Evolutionary conservation across 2,113 vertebrate species (phyloP).

Genomic region (Alouatta palliata): DNA sequence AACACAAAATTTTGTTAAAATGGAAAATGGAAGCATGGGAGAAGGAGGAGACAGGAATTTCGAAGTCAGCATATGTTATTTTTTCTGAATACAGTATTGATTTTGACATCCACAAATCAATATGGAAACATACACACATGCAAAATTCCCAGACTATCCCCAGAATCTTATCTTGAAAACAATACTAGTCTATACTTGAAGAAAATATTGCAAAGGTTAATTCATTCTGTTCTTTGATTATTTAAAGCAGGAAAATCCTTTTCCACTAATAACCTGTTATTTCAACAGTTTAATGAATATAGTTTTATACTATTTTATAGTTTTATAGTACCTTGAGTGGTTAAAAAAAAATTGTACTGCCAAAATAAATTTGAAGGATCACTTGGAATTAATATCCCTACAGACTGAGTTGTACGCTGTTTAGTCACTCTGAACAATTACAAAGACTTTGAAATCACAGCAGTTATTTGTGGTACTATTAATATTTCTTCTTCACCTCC

Average conservation of each 20-base stretch:
- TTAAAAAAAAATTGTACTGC: background rate
- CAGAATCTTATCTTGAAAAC: background rate
- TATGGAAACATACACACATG: background rate
- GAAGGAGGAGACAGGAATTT: background rate
- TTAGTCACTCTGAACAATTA: background rate
- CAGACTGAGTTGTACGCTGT: background rate
- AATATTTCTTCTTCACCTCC: background rate
- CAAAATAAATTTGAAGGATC: background rate
- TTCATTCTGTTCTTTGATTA: background rate
- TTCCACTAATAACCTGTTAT: background rate
- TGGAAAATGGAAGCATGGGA: background rate
- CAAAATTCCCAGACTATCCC: background rate
- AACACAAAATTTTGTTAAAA: background rate
- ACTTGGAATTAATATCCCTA: background rate
- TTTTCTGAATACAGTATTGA: background rate
- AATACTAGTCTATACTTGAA: background rate
- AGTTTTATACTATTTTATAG: background rate
- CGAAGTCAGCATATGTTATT: background rate
- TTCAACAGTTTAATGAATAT: background rate
- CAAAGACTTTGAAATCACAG: background rate
- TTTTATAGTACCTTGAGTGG: background rate
- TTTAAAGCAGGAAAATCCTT: background rate
- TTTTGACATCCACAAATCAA: background rate
- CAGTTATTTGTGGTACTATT: background rate
- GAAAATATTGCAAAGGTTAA: background rate